Evolutionary conservation across 2,888 invertebrate species (phyloP).

Genomic region (Caenorhabditis sp.): DNA sequence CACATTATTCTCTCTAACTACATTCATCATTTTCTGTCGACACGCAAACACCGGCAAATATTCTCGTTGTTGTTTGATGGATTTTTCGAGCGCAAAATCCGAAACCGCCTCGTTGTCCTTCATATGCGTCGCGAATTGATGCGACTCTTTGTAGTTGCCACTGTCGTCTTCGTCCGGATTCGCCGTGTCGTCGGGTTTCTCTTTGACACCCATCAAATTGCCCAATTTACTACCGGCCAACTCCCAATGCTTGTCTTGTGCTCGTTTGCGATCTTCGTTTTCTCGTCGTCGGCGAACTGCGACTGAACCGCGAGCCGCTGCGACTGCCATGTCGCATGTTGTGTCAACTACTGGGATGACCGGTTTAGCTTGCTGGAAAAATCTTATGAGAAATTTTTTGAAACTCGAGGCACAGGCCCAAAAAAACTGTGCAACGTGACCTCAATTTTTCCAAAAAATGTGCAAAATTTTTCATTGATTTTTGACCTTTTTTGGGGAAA

Average conservation of each 20-base stretch:
- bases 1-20: conserved; percentile 77
- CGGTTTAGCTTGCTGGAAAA: conserved; percentile 48
- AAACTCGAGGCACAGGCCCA: conserved; percentile 76
- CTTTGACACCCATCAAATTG: conserved; percentile 91
- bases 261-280: conserved; percentile 93
- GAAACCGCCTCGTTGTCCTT: conserved; percentile 75
- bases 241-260: conserved; percentile 98
- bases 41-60: conserved; percentile 94
- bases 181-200: conserved; percentile 79
- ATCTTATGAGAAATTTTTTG: neutral
- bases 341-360: conserved; percentile 78
- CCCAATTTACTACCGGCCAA: conserved; percentile 92
- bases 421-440: too few species aligned
- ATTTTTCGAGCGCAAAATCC: conserved; percentile 86
- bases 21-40: conserved; percentile 79
- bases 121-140: conserved; percentile 96
- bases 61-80: conserved; percentile 82
- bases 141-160: conserved; percentile 77
- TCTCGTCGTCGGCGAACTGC: conserved; percentile 89
- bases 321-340: conserved; percentile 95
- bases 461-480: too few species aligned
- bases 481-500: too few species aligned
- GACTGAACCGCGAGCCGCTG: conserved; percentile 90
- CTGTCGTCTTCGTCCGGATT: conserved; percentile 47
- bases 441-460: too few species aligned